phyloP scores from a whole-genome alignment of 2,797 vertebrate genomes.

The Fringilla coelebs region DNA sequence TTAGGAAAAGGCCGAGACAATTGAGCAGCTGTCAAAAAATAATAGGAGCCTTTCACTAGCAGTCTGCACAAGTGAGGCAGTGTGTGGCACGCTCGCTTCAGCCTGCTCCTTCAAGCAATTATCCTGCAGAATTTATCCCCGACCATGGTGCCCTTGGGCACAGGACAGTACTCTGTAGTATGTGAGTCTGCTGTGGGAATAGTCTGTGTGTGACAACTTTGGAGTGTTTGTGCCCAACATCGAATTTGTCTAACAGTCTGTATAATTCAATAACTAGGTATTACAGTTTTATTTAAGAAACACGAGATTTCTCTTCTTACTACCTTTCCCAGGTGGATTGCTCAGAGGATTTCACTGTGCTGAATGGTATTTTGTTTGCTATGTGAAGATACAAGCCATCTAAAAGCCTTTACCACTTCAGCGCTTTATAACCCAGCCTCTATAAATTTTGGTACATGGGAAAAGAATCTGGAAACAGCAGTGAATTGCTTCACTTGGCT shows the following conservation, averaged over 20 bases:
- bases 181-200: not conserved
- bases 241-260: not conserved
- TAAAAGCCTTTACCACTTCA: not conserved
- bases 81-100: not conserved
- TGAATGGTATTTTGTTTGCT: fast-evolving
- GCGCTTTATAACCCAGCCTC: not conserved
- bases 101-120: not conserved
- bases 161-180: not conserved
- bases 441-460: not conserved
- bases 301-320: not conserved
- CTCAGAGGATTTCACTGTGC: not conserved
- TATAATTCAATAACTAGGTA: not conserved
- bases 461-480: not conserved
- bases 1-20: not conserved
- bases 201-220: fast-evolving
- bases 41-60: fast-evolving
- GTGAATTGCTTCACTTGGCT: not conserved
- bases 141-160: not conserved
- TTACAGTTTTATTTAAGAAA: not conserved
- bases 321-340: not conserved
- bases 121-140: not conserved
- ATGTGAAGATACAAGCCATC: not conserved
- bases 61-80: not conserved
- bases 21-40: not conserved
- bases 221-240: not conserved